Base-by-base conservation (phyloP, 2,888 invertebrate genomes). In the Sminthurinus aureus region DNA sequence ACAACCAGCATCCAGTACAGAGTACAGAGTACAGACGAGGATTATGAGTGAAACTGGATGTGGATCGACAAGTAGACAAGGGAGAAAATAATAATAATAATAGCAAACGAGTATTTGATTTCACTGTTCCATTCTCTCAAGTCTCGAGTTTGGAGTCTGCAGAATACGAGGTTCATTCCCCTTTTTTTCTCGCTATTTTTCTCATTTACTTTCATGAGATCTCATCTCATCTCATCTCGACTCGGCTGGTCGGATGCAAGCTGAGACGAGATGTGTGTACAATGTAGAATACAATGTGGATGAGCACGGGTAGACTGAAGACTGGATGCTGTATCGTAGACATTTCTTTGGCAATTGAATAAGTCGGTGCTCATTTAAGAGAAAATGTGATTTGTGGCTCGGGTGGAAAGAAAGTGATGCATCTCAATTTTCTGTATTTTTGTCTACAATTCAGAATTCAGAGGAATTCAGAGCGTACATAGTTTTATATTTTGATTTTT, bases 321-420 rank as follows among this genome's bases (percentile, higher is more conserved):
- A 38, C 38, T 38, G 38, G n/a, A n/a, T n/a, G n/a, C n/a, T n/a
- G n/a, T n/a, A n/a, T n/a, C n/a, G n/a, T 6, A 38, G 38, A 38
- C 26, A 26, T 26, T 8, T 26, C 71, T 26, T 73, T 24, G 24
- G 52, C 52, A 76, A 76, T 76, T 76, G 76, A 76, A 76, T 76
- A 76, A 76, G 76, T 76, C 76, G 58, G 76, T 76, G 76, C 58
- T 76, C 76, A 76, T 76, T 76, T 76, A 24, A 76, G 76, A 76
- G 76, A 76, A 76, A 76, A 76, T 76, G 52, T 76, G 76, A 76
- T 76, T 76, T 76, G 76, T 76, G 76, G 76, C 58, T 76, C 58
- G 58, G 18, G 76, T 58, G 76, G 76, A 76, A 76, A 76, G 76
- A 76, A 76, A 76, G 58, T 76, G 76, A 58, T 75, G 74, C 74